Evolutionary conservation across 2,797 vertebrate genomes (phyloP), one percentile per base, ranked within the genome.

Genomic region (Chelonia mydas): DNA sequence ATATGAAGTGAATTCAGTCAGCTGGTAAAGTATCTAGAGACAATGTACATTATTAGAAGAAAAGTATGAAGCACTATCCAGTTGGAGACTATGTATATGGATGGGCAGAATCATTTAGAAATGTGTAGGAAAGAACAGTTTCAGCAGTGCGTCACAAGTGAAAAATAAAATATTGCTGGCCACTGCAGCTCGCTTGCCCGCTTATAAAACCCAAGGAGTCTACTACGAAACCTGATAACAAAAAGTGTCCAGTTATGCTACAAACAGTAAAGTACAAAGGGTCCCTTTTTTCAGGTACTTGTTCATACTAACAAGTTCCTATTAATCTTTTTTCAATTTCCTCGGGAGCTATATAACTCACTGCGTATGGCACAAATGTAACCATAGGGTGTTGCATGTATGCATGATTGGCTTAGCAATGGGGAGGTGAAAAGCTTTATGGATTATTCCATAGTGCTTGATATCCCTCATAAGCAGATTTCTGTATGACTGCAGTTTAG

Each of bases 391-490:
- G 54, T 68, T 86, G 37, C 87, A 86, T 55, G 49, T 33, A 41
- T 83, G 79, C 3, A 16, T 57, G 11, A 47, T 57, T 79, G 33
- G 3, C 3, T 92, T 89, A 65, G 41, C 23, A 90, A 84, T 65
- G 41, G 9, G 49, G 3, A 84, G 68, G 57, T 84, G 33, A 85
- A 93, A 87, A 90, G 28, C 37, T 79, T 89, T 84, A 87, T 81
- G 81, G 89, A 61, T 19, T 86, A 89, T 88, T 93, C 3, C 31
- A 76, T 53, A 80, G 16, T 3, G 16, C 33, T 10, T 87, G 51
- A 33, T 91, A 65, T 6, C 77, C 15, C 5, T 84, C 37, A 5
- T 11, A 87, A 53, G 2, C 8, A 79, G 21, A 25, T 88, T 88
- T 55, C 3, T 31, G 5, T 79, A 7, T 54, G 57, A 5, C 78